Base-by-base conservation (phyloP, 2,797 vertebrate species). In the Steatocranus sp. region DNA sequence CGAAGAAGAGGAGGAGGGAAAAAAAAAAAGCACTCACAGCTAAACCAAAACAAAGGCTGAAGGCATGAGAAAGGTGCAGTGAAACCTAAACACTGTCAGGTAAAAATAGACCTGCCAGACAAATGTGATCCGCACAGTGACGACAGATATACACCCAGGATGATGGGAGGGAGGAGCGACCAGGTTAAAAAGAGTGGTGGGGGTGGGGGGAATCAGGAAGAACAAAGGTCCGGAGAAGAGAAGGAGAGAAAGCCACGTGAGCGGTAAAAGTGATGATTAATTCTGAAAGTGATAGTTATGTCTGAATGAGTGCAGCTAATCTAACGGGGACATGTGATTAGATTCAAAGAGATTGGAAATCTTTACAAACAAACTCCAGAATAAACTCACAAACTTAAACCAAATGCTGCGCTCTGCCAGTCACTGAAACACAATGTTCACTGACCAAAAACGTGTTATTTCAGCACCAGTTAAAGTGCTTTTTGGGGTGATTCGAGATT, bases 61-160 rank as follows among this genome's bases (percentile, higher is more conserved):
- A 85, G 86, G 84, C 87, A 86, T 89, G 87, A 84, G 83, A 92
- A 85, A 79, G 78, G 85, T 5, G 32, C 79, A 85, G 86, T 14
- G 73, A 86, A 86, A 91, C 85, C 83, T 86, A 88, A 93, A 93
- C 87, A 94, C 50, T n/a, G 76, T 54, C 32, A 36, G 73, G 80
- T 93, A 93, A 92, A 95, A 94, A 94, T 94, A 95, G 89, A 91
- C 76, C 81, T 17, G 86, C 27, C 78, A 83, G 68, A 88, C 86
- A 56, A 73, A 89, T 73, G 1, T 48, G 78, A 90, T 88, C 81
- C 11, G 36, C 74, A 63, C 53, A 36, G 32, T 36, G 77, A 81
- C 48, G 68, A 77, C 58, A 70, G 56, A 79, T 8, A 78, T 50
- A 84, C 61, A 75, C n/a, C 78, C 15, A n/a, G 14, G 36, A 76